phyloP scores from a whole-genome alignment of 2,888 invertebrate species.

The Liopterus haemorrhoidalis region DNA sequence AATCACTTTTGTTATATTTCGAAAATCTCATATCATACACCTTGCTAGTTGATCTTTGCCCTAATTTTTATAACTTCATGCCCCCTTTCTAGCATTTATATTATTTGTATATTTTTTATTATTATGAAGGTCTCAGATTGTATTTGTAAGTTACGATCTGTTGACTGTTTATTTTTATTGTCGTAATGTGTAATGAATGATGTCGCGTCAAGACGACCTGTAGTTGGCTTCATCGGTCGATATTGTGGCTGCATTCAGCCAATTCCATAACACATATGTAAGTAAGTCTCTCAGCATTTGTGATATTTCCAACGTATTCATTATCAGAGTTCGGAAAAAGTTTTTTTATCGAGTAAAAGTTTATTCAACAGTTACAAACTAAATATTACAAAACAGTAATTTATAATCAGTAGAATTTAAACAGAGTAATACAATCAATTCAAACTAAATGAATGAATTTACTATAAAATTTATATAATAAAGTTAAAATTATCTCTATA shows the following conservation, averaged over 20 bases:
- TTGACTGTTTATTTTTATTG: conserved; percentile 35
- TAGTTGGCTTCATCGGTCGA: conserved; percentile 36
- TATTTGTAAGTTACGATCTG: conserved; percentile 49
- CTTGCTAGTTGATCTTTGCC: too few relatives aligned
- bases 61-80: conserved; percentile 8
- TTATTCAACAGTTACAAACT: too few relatives aligned
- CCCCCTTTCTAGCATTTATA: conserved; percentile 15
- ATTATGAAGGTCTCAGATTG: conserved; percentile 36
- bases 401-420: too few relatives aligned
- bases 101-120: conserved; percentile 16
- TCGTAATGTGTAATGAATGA: conserved; percentile 35
- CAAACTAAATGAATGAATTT: too few relatives aligned
- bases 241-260: conserved; percentile 22
- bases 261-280: conserved; percentile 19
- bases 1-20: too few relatives aligned
- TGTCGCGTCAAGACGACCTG: conserved; percentile 36
- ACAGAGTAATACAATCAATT: too few relatives aligned
- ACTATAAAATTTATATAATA: too few relatives aligned
- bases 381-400: too few relatives aligned
- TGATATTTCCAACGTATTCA: conserved; percentile 18
- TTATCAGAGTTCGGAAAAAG: conserved; percentile 19
- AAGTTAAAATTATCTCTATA: too few relatives aligned
- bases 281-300: conserved; percentile 24
- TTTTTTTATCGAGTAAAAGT: too few relatives aligned
- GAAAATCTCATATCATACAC: too few relatives aligned